These are phyloP conservation scores for Apis mellifera DNA, from an alignment of 1,140 invertebrate genomes.

Conservation along the genomic window DNA sequence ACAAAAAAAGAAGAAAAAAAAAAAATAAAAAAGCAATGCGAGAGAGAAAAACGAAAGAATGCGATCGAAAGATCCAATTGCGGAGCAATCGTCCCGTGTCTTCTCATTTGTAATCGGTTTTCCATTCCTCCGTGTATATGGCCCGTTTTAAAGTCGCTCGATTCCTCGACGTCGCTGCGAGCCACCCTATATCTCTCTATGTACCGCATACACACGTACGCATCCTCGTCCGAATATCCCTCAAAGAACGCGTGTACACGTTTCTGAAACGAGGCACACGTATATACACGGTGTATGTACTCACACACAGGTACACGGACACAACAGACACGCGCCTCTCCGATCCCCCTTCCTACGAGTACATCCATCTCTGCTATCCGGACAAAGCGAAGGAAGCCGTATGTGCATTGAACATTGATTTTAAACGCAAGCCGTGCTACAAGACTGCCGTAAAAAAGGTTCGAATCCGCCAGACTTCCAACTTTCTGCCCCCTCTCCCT, in stretches of 20 bases:
- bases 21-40: background rate
- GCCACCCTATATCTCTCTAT: conserved; percentile 22
- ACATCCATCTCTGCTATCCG: conserved; percentile 52
- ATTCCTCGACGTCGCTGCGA: conserved; percentile 24
- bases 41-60: conserved; percentile 1
- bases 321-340: background rate
- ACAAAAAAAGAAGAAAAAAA: no score
- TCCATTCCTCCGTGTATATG: conserved; percentile 16
- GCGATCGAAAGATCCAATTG: conserved; percentile 26
- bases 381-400: conserved; percentile 70
- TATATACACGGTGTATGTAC: background rate
- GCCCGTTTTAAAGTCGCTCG: conserved; percentile 27
- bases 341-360: conserved; percentile 41
- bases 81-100: conserved; percentile 9
- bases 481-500: conserved; percentile 33
- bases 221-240: conserved; percentile 48
- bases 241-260: conserved; percentile 30
- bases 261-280: no score
- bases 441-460: conserved; percentile 44
- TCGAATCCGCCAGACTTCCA: conserved; percentile 45
- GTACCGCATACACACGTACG: background rate
- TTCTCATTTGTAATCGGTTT: conserved; percentile 34
- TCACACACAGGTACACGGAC: no score
- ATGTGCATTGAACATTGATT: conserved; percentile 74
- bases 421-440: conserved; percentile 65